phyloP scores from a whole-genome alignment of 1,140 invertebrate species.

The Odontomachus brunneus region DNA sequence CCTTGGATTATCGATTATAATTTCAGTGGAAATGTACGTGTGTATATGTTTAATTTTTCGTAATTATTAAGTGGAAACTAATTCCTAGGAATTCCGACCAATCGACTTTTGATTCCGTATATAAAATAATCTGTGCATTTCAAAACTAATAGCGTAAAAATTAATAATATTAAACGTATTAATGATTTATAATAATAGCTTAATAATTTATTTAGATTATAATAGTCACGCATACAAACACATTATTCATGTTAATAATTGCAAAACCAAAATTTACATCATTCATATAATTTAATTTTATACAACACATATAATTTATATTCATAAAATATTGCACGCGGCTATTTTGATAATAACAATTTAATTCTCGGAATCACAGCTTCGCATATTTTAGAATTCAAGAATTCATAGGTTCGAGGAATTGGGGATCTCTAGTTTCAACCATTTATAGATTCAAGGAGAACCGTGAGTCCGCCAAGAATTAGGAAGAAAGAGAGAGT shows the following conservation, averaged over 20 bases:
- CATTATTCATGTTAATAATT: constrained; percentile 7
- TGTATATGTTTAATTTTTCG: too few relatives aligned
- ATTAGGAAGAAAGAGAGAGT: constrained; percentile 16
- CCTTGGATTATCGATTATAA: too few relatives aligned
- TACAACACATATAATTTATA: not conserved
- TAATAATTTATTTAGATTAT: constrained; percentile 28
- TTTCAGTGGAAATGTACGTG: too few relatives aligned
- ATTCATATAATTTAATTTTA: not conserved
- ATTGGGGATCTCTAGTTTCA: not conserved
- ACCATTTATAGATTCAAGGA: constrained; percentile 29
- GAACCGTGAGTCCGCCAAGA: not conserved
- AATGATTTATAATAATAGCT: constrained; percentile 6
- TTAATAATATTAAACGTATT: not conserved
- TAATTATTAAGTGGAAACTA: too few relatives aligned
- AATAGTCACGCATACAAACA: too few relatives aligned
- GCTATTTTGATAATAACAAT: not conserved
- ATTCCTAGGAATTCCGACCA: too few relatives aligned
- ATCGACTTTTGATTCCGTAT: not conserved
- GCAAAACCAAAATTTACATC: constrained; percentile 7
- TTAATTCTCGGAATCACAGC: not conserved
- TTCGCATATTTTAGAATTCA: not conserved
- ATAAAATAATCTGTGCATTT: not conserved
- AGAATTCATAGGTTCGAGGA: not conserved
- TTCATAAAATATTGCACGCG: not conserved
- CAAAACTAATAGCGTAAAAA: not conserved